phyloP scores from a whole-genome alignment of 2,797 vertebrate species.

The Telmatherina bonti region DNA sequence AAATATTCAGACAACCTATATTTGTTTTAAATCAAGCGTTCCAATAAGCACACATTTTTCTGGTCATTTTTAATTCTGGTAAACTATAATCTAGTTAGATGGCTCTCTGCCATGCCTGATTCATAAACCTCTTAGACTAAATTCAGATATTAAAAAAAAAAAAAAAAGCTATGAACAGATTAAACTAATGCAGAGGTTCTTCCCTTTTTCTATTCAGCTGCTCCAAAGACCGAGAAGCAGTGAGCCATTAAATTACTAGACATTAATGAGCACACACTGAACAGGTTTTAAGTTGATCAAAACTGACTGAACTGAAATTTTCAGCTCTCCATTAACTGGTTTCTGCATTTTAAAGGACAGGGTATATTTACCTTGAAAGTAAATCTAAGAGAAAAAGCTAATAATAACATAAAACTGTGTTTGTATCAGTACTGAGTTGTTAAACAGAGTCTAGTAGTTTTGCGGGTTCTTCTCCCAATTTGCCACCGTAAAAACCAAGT shows the following conservation, averaged over 20 bases:
- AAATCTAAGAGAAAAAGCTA: neutral
- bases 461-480: neutral
- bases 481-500: neutral
- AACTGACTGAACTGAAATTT: conserved; percentile 6
- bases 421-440: too few relatives aligned
- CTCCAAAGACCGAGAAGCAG: conserved; percentile 13
- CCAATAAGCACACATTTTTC: conserved; percentile 9
- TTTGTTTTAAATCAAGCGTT: conserved; percentile 11
- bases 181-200: conserved; percentile 17
- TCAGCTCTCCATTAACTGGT: neutral
- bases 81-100: conserved; percentile 40
- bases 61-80: neutral
- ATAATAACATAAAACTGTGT: neutral
- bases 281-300: neutral
- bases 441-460: neutral
- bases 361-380: neutral
- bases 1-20: conserved; percentile 17
- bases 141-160: too few relatives aligned
- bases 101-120: conserved; percentile 37
- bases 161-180: conserved; percentile 14
- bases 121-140: conserved; percentile 47
- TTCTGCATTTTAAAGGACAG: neutral
- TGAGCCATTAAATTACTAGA: conserved; percentile 2
- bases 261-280: conserved; percentile 1
- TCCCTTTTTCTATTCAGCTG: conserved; percentile 5